Conservation (phyloP, 2,797 vertebrate genomes). For the Tadarida brasiliensis region DNA sequence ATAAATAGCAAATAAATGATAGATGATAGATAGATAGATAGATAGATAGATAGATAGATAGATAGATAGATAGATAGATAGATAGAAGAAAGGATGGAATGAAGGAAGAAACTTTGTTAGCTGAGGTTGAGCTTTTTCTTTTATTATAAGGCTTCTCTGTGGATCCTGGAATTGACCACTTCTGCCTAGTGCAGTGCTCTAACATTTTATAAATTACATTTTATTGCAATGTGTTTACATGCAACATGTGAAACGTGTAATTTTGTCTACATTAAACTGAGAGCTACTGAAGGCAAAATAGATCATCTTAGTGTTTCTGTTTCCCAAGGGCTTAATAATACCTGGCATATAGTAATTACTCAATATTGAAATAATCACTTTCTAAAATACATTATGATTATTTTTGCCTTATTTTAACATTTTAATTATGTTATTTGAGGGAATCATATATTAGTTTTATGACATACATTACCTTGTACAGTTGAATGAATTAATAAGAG, state of each 20-base stretch:
- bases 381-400: background rate
- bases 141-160: background rate
- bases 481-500: constrained; percentile 34
- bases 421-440: background rate
- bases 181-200: background rate
- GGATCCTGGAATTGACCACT: background rate
- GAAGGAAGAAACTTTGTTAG: background rate
- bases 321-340: background rate
- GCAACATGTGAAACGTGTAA: background rate
- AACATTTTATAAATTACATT: background rate
- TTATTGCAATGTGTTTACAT: background rate
- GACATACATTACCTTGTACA: background rate
- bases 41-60: background rate
- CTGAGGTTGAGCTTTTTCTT: background rate
- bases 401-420: background rate
- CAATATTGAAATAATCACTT: background rate
- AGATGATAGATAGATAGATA: no score
- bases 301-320: constrained; percentile 8
- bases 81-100: accelerated
- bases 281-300: background rate
- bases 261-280: background rate
- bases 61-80: background rate
- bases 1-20: background rate
- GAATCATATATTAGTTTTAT: background rate
- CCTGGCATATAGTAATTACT: background rate